Base-by-base conservation (phyloP, 2,888 invertebrate genomes). In the Pseudanteris insignis region DNA sequence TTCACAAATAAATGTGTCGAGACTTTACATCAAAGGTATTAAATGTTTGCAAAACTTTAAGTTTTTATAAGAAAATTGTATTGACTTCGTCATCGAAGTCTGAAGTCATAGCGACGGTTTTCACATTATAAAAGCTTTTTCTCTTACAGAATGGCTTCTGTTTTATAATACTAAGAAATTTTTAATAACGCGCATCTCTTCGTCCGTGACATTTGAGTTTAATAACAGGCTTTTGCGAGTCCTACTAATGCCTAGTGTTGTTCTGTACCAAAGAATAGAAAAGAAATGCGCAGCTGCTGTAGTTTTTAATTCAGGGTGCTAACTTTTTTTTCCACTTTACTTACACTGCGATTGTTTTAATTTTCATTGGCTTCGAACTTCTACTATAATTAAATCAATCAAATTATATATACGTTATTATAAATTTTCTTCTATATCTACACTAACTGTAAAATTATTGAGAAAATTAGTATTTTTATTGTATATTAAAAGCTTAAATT, bases 161-260 rank as follows among this genome's bases (percentile, higher is more conserved):
- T 70, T 26, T 44, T 53, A 41, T 50, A 58, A 55, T 47, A 37
- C 43, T 29, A 47, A 41, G 58, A 57, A 65, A 64, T 62, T 63
- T 65, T 69, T 63, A 69, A 70, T 69, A 66, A 67, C 62, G 57
- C 57, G 34, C 43, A 46, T 64, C 57, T 54, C 47, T 50, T 63
- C 61, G 51, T 61, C 63, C 61, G 55, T 43, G 63, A 65, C 64
- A 63, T 59, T 53, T 53, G 64, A 66, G 66, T 70, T 70, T 70
- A 71, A 71, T 71, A 71, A 71, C 67, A 48, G 51, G 50, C 60
- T 62, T 65, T 64, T 61, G 61, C 59, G 46, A 58, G 47, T 67
- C 70, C 64, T 66, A 70, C 68, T 70, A 70, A 67, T 65, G 64
- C 59, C 50, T 15, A 46, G 47, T 36, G 48, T 26, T 30, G 50